A percentile compares a stretch with the other conserved stretches of the same genome.
These are phyloP conservation scores for Cryptocephalus primarius DNA, from an alignment of 2,888 invertebrate species.

Conservation along the genomic window DNA sequence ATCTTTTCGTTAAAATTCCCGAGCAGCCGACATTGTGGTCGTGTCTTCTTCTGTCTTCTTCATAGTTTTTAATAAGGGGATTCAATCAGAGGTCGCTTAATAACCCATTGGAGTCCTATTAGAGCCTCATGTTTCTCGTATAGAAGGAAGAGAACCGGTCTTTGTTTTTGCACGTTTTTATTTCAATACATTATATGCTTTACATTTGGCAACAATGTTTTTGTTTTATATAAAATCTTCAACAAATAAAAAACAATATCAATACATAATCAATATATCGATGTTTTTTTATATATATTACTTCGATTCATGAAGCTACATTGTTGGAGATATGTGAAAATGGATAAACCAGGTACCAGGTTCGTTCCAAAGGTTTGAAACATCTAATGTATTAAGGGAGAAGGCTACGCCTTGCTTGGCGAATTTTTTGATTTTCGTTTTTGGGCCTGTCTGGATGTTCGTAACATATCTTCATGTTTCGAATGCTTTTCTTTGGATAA, in stretches of 20 bases:
- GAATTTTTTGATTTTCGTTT: too few relatives aligned
- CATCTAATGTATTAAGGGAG: too few relatives aligned
- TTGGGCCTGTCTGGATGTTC: too few relatives aligned
- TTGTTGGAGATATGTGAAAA: constrained; percentile 10
- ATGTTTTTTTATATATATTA: constrained; percentile 2
- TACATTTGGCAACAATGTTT: constrained; percentile 17
- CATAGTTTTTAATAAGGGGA: too few relatives aligned
- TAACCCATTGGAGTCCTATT: too few relatives aligned
- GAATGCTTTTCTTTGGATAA: constrained; percentile 7
- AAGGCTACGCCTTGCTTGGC: too few relatives aligned
- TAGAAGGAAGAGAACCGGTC: too few relatives aligned
- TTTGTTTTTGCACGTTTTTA: constrained; percentile 4
- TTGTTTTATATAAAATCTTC: constrained; percentile 13
- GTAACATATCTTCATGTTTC: constrained; percentile 8
- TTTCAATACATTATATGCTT: constrained; percentile 12
- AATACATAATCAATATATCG: constrained; percentile 1
- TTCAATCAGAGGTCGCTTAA: too few relatives aligned
- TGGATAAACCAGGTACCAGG: constrained; percentile 3
- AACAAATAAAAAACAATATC: constrained; percentile 9
- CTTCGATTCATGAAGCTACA: constrained; percentile 3
- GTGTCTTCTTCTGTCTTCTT: too few relatives aligned
- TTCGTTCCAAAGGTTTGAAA: neutral
- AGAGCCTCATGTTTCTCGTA: too few relatives aligned
- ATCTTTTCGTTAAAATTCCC: too few relatives aligned
- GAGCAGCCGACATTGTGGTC: too few relatives aligned